A percentile compares a stretch with the other conserved stretches of the same genome.
Conservation (phyloP, 2,888 invertebrate genomes). For the Dendrolimus pini region DNA sequence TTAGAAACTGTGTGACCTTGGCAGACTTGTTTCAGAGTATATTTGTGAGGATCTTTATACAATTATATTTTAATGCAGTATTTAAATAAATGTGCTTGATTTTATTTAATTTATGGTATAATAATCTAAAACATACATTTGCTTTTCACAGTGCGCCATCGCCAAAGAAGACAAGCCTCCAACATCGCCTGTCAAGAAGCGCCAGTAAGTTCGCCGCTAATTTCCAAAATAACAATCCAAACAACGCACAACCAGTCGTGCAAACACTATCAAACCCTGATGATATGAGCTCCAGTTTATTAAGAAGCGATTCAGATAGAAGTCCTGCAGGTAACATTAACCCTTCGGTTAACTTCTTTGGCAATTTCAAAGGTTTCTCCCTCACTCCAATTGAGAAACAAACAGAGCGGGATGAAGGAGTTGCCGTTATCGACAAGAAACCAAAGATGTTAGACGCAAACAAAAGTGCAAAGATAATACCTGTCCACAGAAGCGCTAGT, state of each 20-base stretch:
- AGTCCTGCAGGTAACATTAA: conserved; percentile 64
- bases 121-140: background rate
- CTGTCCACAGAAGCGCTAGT: conserved; percentile 61
- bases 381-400: conserved; percentile 80
- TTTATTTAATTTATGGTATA: no score
- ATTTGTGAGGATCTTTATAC: no score
- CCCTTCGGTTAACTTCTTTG: conserved; percentile 82
- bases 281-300: conserved; percentile 83
- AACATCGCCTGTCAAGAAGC: conserved; percentile 60
- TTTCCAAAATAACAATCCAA: conserved; percentile 53
- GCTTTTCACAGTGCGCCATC: conserved; percentile 49
- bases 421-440: conserved; percentile 16
- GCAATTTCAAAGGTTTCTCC: conserved; percentile 91
- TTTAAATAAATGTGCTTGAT: no score
- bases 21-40: no score
- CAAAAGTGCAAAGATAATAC: conserved; percentile 75
- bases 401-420: conserved; percentile 25
- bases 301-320: conserved; percentile 71
- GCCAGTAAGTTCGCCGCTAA: conserved; percentile 67
- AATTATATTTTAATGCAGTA: no score
- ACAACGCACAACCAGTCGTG: conserved; percentile 53
- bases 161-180: conserved; percentile 63
- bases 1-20: no score
- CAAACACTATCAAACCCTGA: conserved; percentile 79
- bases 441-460: conserved; percentile 19